Evolutionary conservation across 2,797 vertebrate genomes (phyloP), one percentile per base, ranked within the genome.

Genomic region (Orestias chungarensis): DNA sequence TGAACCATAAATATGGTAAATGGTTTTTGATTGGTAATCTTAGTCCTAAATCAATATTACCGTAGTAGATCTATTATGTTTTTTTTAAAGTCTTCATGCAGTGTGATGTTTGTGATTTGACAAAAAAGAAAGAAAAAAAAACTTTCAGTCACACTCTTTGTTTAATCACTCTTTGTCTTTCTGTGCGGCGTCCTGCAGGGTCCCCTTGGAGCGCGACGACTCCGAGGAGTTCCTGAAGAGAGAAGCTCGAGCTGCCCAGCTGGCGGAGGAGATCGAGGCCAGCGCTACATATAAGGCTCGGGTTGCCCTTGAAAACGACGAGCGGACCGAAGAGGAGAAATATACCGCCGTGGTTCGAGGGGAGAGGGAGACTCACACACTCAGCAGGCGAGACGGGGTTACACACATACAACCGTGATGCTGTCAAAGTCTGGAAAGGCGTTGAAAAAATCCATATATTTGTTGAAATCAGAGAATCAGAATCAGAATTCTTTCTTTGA

Each of bases 181-280:
- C 74, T 57, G 49, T 61, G 44, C 29, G 52, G 80, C 68, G 42
- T 71, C 74, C 77, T 29, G 52, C 90, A 99, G 98, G 73, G 97
- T 99, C 78, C 96, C 98, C 71, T 92, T 99, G 90, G 98, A 99
- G 94, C 95, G 97, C 78, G 97, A 99, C 93, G 97, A 97, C 93
- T 99, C 98, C 0, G 98, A 99, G 90, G 98, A 99, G 92, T 99
- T 96, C 93, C 95, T 98, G 85, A 98, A 98, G 93, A 95, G 98
- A 68, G 97, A 99, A 93, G 97, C 97, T 47, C 96, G 98, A 73
- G 98, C 98, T 75, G 95, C 98, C 79, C 97, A 97, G 90, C 95
- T 99, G 92, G 98, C 98, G 18, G 97, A 99, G 83, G 98, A 99
- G 94, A 99, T 99, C 57, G 98, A 99, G 94, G 97, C 98, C 90